Percentiles rank a stretch among this genome's conserved stretches.
Conservation (phyloP, 2,797 vertebrate genomes). For the Borostomias antarcticus region DNA sequence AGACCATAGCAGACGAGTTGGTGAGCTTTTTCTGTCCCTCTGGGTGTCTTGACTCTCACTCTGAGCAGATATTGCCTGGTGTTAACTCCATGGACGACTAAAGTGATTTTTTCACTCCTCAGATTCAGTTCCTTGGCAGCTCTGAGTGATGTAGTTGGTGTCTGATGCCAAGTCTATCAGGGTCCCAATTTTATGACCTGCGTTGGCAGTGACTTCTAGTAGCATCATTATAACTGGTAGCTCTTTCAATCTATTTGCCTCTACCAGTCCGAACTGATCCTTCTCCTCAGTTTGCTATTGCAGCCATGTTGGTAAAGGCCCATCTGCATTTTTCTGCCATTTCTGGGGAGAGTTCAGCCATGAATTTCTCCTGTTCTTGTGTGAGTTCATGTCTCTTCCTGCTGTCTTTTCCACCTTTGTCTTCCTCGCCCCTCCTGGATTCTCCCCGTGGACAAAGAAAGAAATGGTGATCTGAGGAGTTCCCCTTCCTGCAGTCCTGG, state of each 20-base stretch:
- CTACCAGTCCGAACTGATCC: neutral
- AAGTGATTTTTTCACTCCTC: conserved; percentile 3
- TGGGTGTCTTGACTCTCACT: conserved; percentile 7
- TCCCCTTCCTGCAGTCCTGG: conserved; percentile 5
- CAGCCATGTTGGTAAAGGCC: conserved; percentile 8
- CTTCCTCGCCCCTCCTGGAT: neutral
- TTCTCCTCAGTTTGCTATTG: neutral
- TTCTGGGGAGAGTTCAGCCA: conserved; percentile 1
- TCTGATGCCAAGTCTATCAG: too few relatives aligned
- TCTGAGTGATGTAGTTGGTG: too few relatives aligned
- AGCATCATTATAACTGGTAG: conserved; percentile 18
- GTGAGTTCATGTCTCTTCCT: neutral
- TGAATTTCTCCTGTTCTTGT: conserved; percentile 8
- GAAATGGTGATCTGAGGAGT: conserved; percentile 5
- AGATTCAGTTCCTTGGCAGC: conserved; percentile 3
- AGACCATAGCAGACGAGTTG: neutral
- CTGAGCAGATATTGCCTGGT: conserved; percentile 8
- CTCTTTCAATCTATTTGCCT: neutral
- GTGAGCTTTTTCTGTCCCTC: neutral
- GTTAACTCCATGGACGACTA: neutral
- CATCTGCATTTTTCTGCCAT: conserved; percentile 14
- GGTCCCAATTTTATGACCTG: too few relatives aligned
- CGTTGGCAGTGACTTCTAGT: too few relatives aligned
- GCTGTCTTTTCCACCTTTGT: neutral
- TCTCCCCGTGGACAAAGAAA: conserved; percentile 10